Evolutionary conservation across 2,888 invertebrate genomes (phyloP).

Genomic region (Anoncus sp.): DNA sequence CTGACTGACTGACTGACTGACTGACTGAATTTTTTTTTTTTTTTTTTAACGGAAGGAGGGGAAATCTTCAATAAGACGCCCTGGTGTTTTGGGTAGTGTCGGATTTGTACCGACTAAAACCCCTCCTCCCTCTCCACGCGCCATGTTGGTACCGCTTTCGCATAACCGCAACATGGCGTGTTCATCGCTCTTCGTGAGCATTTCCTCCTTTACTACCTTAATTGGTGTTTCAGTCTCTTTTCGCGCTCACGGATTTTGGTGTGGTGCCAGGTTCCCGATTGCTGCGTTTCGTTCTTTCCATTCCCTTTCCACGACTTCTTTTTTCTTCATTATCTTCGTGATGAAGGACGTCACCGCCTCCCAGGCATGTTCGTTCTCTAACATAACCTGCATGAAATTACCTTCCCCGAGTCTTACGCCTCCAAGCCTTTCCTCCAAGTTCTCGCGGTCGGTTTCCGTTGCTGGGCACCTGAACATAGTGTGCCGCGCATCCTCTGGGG

Average conservation of each 20-base stretch:
- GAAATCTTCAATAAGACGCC: constrained; percentile 1
- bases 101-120: neutral
- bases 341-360: neutral
- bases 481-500: neutral
- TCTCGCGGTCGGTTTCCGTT: too few relatives aligned
- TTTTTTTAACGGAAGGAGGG: neutral
- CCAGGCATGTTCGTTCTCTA: neutral
- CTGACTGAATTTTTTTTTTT: neutral
- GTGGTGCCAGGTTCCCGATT: neutral
- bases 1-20: too few relatives aligned
- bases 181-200: neutral
- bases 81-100: neutral
- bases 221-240: neutral
- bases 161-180: neutral
- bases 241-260: neutral
- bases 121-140: neutral
- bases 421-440: too few relatives aligned
- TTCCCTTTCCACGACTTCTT: neutral
- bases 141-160: neutral
- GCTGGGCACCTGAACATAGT: neutral
- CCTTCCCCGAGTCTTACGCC: neutral
- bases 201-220: neutral
- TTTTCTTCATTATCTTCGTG: neutral
- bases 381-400: neutral
- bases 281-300: neutral